Evolutionary conservation across 1,140 invertebrate species (phyloP), one percentile per base, ranked within the genome.

Genomic region (Saccostrea echinata): DNA sequence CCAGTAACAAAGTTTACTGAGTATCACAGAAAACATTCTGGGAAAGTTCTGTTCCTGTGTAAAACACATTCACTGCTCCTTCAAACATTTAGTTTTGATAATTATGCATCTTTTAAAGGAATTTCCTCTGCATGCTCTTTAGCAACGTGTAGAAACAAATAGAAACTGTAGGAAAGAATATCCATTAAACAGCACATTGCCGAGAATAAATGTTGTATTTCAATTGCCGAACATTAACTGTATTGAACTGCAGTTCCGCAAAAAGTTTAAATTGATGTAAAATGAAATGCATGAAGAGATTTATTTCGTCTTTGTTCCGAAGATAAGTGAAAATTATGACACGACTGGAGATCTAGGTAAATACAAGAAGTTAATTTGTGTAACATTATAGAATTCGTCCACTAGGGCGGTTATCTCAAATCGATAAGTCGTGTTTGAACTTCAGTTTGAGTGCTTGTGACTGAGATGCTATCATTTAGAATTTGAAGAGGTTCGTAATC

Each of bases 371-470:
- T 76, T 76, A 76, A 76, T 76, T 76, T 76, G 68, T 76, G 68
- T 76, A 76, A 76, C 68, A 76, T 76, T 76, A 27, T 76, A 76
- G 68, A 76, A 27, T 30, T 76, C 68, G 13, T 13, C 27, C 16
- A 76, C 16, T 76, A 27, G 68, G 16, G 13, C 68, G 4, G 24
- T 76, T 76, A 76, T 76, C 68, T 27, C 27, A 24, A 9, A 76
- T 76, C 68, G 68, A 76, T 76, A 76, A 76, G 68, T 76, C 68
- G 68, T 76, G 68, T 76, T 76, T 76, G 68, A 76, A 76, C 68
- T 76, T 76, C 27, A 76, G 33, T 76, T 76, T 76, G 68, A 76
- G 18, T 76, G 30, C 33, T 76, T 76, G 68, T 33, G 16, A 18
- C 27, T 76, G 68, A 76, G 30, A 33, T 30, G 68, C 68, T 30